Conservation (phyloP, 2,113 vertebrate species). For the Ariopsis seemanni region DNA sequence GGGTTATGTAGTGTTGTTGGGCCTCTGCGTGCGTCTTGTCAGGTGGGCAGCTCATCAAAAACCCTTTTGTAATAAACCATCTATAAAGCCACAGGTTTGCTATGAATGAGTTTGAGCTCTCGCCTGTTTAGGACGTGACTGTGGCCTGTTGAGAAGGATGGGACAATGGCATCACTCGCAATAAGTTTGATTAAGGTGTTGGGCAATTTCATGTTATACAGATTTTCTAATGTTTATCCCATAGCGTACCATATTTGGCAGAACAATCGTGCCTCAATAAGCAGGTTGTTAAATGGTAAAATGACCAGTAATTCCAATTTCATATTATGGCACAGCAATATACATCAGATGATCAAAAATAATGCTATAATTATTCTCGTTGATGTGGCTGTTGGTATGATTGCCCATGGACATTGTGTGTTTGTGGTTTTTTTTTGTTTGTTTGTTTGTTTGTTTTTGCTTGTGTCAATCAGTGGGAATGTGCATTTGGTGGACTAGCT, state of each 20-base stretch:
- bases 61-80: constrained; percentile 82
- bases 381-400: constrained; percentile 66
- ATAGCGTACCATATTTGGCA: neutral
- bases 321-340: constrained; percentile 74
- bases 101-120: constrained; percentile 80
- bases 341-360: constrained; percentile 56
- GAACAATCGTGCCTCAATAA: neutral
- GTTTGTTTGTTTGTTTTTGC: constrained; percentile 68
- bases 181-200: constrained; percentile 53
- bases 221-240: constrained; percentile 26
- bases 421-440: constrained; percentile 53
- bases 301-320: constrained; percentile 56
- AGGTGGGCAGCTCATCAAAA: constrained; percentile 67
- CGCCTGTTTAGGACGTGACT: constrained; percentile 70
- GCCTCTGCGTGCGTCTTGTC: constrained; percentile 63
- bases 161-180: constrained; percentile 57
- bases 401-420: constrained; percentile 60
- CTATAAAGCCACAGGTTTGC: constrained; percentile 79
- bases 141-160: constrained; percentile 24
- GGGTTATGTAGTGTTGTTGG: constrained; percentile 8
- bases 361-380: constrained; percentile 68
- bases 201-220: neutral
- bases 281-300: constrained; percentile 16
- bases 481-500: constrained; percentile 92
- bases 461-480: constrained; percentile 98